Conservation (phyloP, 2,113 vertebrate species). For the Cettia cetti region DNA sequence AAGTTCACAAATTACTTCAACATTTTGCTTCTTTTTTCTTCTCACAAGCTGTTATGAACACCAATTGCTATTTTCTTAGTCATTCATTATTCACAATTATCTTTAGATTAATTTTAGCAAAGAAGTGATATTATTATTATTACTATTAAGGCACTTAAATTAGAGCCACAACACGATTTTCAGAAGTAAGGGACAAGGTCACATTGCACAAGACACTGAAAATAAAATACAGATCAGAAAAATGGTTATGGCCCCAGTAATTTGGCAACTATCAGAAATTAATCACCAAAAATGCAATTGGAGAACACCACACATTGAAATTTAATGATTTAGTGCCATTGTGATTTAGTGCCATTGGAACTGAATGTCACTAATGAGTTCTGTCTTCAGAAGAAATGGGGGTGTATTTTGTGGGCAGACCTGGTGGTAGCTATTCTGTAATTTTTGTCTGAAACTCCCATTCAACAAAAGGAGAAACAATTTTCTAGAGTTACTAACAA, state of each 20-base stretch:
- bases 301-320: background rate
- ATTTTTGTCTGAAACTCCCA: background rate
- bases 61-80: background rate
- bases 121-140: background rate
- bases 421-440: background rate
- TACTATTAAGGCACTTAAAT: background rate
- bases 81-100: background rate
- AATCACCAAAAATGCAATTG: background rate
- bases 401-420: background rate
- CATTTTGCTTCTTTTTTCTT: background rate
- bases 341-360: background rate
- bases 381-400: background rate
- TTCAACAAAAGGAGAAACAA: background rate
- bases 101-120: background rate
- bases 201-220: background rate
- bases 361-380: background rate
- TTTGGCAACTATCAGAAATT: background rate
- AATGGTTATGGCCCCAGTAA: background rate
- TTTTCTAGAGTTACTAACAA: background rate
- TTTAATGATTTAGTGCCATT: background rate
- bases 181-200: background rate
- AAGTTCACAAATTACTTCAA: background rate
- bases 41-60: fast-evolving
- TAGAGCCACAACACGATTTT: background rate
- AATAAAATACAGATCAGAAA: background rate